phyloP scores from a whole-genome alignment of 1,140 invertebrate genomes.

The Leucophenga varia region DNA sequence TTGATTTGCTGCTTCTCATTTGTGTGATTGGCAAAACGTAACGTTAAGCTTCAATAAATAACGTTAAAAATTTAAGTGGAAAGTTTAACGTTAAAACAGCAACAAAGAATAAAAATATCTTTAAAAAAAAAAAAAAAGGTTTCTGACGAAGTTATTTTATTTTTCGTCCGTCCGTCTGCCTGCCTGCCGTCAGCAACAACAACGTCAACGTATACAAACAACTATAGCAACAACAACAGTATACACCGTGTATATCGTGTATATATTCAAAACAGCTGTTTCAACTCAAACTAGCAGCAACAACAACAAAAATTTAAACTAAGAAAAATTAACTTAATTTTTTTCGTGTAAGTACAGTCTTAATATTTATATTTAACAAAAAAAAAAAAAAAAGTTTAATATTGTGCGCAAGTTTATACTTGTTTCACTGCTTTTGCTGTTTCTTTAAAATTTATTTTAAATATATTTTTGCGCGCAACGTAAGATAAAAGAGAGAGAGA shows the following conservation, averaged over 20 bases:
- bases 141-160: no score
- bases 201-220: constrained; percentile 10
- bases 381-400: no score
- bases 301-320: no score
- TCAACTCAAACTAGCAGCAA: constrained; percentile 32
- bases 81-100: no score
- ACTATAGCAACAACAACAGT: constrained; percentile 30
- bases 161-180: no score
- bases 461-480: constrained; percentile 29
- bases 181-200: constrained; percentile 14
- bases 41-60: no score
- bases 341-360: constrained; percentile 14
- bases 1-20: constrained; percentile 3
- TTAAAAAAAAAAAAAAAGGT: no score
- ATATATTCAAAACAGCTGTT: constrained; percentile 39
- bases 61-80: no score
- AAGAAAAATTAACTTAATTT: constrained; percentile 12
- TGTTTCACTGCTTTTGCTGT: constrained; percentile 15
- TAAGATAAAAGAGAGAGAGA: no score
- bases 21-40: neutral
- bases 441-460: constrained; percentile 28
- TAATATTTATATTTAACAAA: neutral
- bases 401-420: constrained; percentile 31
- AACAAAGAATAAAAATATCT: no score
- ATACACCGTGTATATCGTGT: constrained; percentile 23